Evolutionary conservation across 2,888 invertebrate species (phyloP).

Genomic region (Drosophila austrosaltans): DNA sequence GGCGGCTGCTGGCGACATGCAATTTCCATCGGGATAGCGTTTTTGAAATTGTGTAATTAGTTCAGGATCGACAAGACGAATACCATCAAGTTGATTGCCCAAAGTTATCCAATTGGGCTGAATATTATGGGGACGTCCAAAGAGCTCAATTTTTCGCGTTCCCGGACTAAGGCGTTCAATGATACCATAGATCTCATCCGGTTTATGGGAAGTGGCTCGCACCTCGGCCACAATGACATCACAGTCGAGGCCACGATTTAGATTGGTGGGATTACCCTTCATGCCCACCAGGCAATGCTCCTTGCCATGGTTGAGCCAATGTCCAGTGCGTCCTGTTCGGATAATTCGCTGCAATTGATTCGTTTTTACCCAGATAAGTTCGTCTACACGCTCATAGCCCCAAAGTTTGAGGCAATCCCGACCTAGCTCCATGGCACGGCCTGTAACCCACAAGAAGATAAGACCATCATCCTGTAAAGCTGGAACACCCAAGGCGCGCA

Average conservation of each 20-base stretch:
- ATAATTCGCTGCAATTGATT: slow-evolving; percentile 99
- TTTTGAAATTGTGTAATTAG: slow-evolving; percentile 94
- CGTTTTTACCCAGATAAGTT: slow-evolving; percentile 99
- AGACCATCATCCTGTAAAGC: slow-evolving; percentile 97
- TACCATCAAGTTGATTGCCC: slow-evolving; percentile 98
- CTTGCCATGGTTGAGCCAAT: slow-evolving; percentile 99
- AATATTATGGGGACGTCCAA: slow-evolving; percentile 98
- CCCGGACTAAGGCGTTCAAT: slow-evolving; percentile 98
- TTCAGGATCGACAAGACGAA: slow-evolving; percentile 95
- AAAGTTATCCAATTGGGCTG: slow-evolving; percentile 99
- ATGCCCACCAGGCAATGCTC: slow-evolving; percentile 98
- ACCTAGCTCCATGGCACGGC: slow-evolving; percentile 92
- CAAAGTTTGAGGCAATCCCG: slow-evolving; percentile 97
- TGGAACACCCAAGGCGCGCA: slow-evolving; percentile 97
- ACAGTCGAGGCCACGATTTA: slow-evolving; percentile 97
- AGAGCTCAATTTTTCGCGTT: slow-evolving; percentile 97
- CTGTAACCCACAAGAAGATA: slow-evolving; percentile 99
- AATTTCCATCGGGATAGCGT: slow-evolving; percentile 94
- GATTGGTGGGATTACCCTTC: slow-evolving; percentile 95
- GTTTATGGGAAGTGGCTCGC: slow-evolving; percentile 98
- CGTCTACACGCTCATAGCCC: slow-evolving; percentile 98
- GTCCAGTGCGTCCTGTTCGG: slow-evolving; percentile 97
- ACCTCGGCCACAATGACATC: slow-evolving; percentile 99
- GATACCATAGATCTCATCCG: slow-evolving; percentile 99
- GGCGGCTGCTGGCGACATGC: slow-evolving; percentile 82